phyloP scores from a whole-genome alignment of 2,888 invertebrate species.

The Dorcus parallelipipedus region DNA sequence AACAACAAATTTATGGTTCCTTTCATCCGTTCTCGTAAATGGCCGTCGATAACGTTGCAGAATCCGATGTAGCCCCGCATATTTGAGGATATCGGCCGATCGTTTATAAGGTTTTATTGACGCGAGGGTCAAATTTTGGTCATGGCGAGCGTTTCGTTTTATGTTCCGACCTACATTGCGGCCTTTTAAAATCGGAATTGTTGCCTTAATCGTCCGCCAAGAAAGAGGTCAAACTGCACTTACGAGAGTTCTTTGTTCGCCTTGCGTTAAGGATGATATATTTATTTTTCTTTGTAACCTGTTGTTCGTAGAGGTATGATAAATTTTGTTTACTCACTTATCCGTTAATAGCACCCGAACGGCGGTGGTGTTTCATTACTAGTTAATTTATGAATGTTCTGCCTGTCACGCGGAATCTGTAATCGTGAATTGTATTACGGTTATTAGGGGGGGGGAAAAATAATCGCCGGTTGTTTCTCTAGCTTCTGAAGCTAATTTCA shows the following conservation, averaged over 20 bases:
- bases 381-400: not conserved
- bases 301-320: slow-evolving; percentile 11
- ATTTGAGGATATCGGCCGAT: not conserved
- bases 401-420: not conserved
- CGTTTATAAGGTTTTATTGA: slow-evolving; percentile 2
- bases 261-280: slow-evolving; percentile 19
- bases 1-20: no score
- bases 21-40: no score
- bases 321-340: slow-evolving; percentile 14
- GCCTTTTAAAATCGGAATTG: slow-evolving; percentile 12
- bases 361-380: not conserved
- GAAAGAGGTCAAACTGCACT: slow-evolving; percentile 24
- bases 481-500: not conserved
- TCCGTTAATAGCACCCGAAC: slow-evolving; percentile 6
- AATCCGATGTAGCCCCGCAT: not conserved
- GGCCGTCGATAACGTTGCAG: not conserved
- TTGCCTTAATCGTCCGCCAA: slow-evolving; percentile 17
- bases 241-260: slow-evolving; percentile 21
- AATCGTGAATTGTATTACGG: not conserved
- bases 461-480: not conserved
- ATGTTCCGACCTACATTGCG: slow-evolving; percentile 6
- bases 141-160: not conserved
- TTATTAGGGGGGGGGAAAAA: not conserved
- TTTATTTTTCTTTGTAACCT: slow-evolving; percentile 20
- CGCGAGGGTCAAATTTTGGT: slow-evolving; percentile 2